These are phyloP conservation scores for Neoarius graeffei DNA, from an alignment of 2,113 vertebrate species.

Conservation along the genomic window DNA sequence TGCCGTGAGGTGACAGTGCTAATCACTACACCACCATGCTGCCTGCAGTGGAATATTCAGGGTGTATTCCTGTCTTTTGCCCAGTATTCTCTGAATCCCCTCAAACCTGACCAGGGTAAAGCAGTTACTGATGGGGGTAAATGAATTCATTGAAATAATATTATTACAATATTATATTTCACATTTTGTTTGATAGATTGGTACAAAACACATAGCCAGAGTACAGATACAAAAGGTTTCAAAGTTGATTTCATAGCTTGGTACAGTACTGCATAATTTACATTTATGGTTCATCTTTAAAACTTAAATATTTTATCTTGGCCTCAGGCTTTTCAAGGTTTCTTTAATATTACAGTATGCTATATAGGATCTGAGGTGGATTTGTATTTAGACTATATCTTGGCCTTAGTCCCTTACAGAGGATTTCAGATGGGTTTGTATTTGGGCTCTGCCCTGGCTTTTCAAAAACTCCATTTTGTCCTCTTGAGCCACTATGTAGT, in stretches of 20 bases:
- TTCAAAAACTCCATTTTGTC: constrained; percentile 13
- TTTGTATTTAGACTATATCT: not conserved
- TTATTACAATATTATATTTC: not conserved
- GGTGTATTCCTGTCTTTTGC: not conserved
- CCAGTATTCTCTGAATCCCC: not conserved
- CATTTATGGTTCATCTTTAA: not conserved
- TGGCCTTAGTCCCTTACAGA: not conserved
- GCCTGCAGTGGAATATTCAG: not conserved
- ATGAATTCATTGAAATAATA: not conserved
- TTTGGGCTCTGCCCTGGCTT: not conserved
- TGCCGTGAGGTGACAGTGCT: no score
- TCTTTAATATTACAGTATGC: not conserved
- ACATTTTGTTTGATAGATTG: not conserved
- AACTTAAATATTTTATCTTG: not conserved
- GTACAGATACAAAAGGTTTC: not conserved
- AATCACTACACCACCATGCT: no score
- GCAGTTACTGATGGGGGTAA: not conserved
- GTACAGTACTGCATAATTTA: not conserved
- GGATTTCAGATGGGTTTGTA: not conserved
- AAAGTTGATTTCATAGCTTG: not conserved
- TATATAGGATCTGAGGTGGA: not conserved
- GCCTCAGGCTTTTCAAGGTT: not conserved
- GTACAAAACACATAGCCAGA: not conserved
- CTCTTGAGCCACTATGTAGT: not conserved
- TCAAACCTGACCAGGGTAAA: not conserved